Evolutionary conservation across 2,797 vertebrate genomes (phyloP), one percentile per base, ranked within the genome.

Genomic region (Sebastes steindachneri): DNA sequence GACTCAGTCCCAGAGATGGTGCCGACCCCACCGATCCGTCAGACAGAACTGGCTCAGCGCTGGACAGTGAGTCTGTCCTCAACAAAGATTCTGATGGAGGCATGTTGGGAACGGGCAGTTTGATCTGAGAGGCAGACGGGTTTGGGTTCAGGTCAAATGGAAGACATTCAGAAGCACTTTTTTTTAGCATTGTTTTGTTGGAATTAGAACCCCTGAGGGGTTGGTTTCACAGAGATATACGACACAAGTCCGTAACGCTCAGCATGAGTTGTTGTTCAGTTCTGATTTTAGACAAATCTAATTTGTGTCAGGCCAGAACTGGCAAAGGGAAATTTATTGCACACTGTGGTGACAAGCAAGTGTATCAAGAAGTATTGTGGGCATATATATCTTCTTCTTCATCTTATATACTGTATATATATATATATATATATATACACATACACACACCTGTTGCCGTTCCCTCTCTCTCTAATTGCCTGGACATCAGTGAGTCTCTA

Each of bases 11-110:
- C 87, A 96, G 86, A 41, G 95, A 95, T 4, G 96, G 95, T 7
- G 95, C 96, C 0, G 96, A 96, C 12, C 95, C 95, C 31, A 96
- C 86, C 0, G 94, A 96, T 62, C 95, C 95, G n/a, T 96, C 95
- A 54, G 95, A 96, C 57, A 95, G 91, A 79, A 94, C 90, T 1
- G 90, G 95, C 69, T 96, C 95, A 5, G 89, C 94, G 81, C 95
- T 95, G 54, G 95, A 95, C 75, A 95, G 78, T 0, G 95, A 95
- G 85, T 96, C 95, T 31, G 95, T 95, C 86, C 95, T 94, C 83
- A 96, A 63, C 57, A 95, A 76, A 35, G 94, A 93, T 66, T 95
- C 95, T 33, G 95, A 93, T n/a, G 94, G 84, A 35, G 92, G 82
- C 79, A 94, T 90, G 63, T 86, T 82, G 55, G 93, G 84, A 74